Evolutionary conservation across 2,888 invertebrate species (phyloP), one percentile per base, ranked within the genome.

Genomic region (Phyllotreta striolata): DNA sequence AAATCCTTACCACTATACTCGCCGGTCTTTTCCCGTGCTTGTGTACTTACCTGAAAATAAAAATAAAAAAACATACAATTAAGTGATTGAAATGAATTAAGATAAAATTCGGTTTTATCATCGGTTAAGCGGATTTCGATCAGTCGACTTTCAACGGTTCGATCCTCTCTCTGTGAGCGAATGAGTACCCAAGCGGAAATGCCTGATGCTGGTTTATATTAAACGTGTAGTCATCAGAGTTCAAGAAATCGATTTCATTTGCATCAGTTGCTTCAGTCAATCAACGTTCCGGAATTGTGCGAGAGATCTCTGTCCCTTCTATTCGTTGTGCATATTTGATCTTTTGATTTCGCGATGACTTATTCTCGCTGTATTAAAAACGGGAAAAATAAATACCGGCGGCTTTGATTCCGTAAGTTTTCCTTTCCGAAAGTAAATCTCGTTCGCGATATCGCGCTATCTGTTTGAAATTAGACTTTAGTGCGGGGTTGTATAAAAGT

Each of bases 211-310:
- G 56, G 62, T 56, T 47, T 62, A 65, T 65, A 65, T 65, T 65
- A 62, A 65, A 62, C 44, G 37, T 61, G 60, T 56, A 62, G 24
- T 62, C 62, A 56, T 66, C 59, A 44, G 40, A 55, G 60, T 60
- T 62, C 13, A 63, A 60, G 63, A 61, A 66, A 66, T 66, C 63
- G 57, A 66, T 66, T 63, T 57, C 49, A 57, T 63, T 65, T 66
- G 66, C 67, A 61, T 68, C 61, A 62, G 41, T 49, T 41, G 38
- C 43, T 49, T 62, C 62, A 62, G 62, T 56, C 51, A 49, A 41
- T 62, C 56, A 62, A 56, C 55, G 47, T 62, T 62, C 56, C 39
- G 47, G 47, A 44, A 46, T 57, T 55, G 14, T 47, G 34, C 14
- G 14, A 6, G 14, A 44, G 44, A 12, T 44, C 13, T 44, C 13